Evolutionary conservation across 1,140 invertebrate genomes (phyloP), one percentile per base, ranked within the genome.

Genomic region (Diachasmimorpha longicaudata): DNA sequence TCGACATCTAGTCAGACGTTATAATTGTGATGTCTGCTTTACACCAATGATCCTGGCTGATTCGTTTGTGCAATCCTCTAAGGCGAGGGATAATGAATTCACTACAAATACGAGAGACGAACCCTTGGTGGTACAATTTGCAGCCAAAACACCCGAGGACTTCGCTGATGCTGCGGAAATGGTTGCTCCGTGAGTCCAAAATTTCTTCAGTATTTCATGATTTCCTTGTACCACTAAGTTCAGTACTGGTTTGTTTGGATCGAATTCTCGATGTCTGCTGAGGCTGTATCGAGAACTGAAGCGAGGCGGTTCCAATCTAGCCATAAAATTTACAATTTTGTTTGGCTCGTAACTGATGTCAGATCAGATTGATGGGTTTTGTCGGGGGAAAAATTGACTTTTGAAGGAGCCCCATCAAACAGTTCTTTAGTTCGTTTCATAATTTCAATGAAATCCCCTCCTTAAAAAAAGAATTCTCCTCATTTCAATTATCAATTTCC

Each of bases 41-140:
- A 98, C 97, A 0, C 97, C 98, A 21, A 99, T 99, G 98, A 98
- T 99, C 78, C 88, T 99, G 72, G 96, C 97, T 0, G 94, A 98
- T 87, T 97, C 96, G 4, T 99, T 99, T 90, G 91, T 96, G 58
- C 92, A 93, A 84, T 98, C 97, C 77, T 86, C 92, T 36, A 95
- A 97, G 90, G 97, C 97, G 25, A 92, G 98, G 81, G 89, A 93
- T 23, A 96, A 92, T 89, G 97, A 99, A 88, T 99, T 99, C 87
- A 92, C 93, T 8, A 98, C 96, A 8, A 94, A 92, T 84, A 79
- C 83, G 82, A 91, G 89, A 80, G 97, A 98, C 88, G 89, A 92
- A 69, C 97, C 97, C 6, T 83, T 99, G 25, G 92, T 99, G 80
- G 96, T 96, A 10, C 98, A 99, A 86, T 99, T 99, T 93, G 98